Evolutionary conservation across 2,888 invertebrate genomes (phyloP).

Genomic region (Heliconius ismenius): DNA sequence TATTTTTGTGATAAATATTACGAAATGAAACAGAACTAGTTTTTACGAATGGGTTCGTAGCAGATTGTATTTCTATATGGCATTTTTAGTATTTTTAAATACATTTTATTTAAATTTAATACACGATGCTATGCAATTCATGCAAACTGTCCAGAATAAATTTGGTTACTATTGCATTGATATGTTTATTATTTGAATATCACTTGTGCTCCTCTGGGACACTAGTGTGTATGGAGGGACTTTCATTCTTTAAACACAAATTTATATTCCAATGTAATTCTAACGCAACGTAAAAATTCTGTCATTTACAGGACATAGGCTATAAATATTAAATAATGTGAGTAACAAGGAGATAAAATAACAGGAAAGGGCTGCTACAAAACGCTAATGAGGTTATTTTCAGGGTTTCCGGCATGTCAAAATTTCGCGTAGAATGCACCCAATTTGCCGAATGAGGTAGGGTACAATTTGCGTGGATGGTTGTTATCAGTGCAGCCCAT

Average conservation of each 20-base stretch:
- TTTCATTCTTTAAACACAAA: constrained; percentile 13
- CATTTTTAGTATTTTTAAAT: neutral
- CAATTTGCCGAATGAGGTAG: constrained; percentile 76
- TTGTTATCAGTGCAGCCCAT: constrained; percentile 74
- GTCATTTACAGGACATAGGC: neutral
- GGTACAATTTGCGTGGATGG: constrained; percentile 76
- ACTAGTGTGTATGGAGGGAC: neutral
- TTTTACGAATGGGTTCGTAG: neutral
- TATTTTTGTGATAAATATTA: constrained; percentile 34
- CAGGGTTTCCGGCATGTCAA: constrained; percentile 61
- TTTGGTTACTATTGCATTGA: neutral
- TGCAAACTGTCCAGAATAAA: neutral
- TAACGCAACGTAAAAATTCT: constrained; percentile 17
- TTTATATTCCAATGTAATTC: constrained; percentile 23
- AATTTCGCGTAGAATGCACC: constrained; percentile 75
- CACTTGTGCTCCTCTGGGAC: neutral
- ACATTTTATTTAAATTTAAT: neutral
- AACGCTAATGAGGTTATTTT: constrained; percentile 55
- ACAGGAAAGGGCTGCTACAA: constrained; percentile 41
- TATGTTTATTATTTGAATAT: neutral
- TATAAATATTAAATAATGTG: constrained; percentile 30
- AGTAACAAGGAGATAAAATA: constrained; percentile 43
- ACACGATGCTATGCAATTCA: neutral
- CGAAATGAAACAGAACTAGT: constrained; percentile 7
- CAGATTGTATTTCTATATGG: neutral